A percentile compares a stretch with the other conserved stretches of the same genome.
Evolutionary conservation across 2,113 vertebrate species (phyloP).

Genomic region (Heterotilapia buettikoferi): DNA sequence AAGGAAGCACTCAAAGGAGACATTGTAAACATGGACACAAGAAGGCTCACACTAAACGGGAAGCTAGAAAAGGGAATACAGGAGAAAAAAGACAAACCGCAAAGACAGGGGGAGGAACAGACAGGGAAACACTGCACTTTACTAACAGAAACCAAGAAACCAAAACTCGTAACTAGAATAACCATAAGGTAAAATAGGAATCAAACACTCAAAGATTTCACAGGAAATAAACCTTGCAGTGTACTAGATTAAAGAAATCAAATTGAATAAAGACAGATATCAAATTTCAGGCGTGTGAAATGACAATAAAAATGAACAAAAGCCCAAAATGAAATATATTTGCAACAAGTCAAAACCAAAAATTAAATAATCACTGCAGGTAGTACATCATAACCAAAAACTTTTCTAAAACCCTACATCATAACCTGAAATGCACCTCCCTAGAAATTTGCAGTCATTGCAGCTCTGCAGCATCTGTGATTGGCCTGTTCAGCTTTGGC

Average conservation of each 20-base stretch:
- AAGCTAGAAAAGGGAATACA: not conserved
- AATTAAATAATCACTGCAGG: accelerated
- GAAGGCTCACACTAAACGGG: not conserved
- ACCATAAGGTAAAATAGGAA: not conserved
- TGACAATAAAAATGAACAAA: not conserved
- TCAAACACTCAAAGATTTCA: not conserved
- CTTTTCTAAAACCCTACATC: not conserved
- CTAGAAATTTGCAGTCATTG: not conserved
- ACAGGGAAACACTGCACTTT: not conserved
- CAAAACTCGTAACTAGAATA: not conserved
- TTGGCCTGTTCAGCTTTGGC: accelerated
- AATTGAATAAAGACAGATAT: not conserved
- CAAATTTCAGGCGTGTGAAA: not conserved
- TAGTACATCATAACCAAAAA: not conserved
- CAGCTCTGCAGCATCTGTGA: not conserved
- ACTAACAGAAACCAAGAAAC: not conserved
- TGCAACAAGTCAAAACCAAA: not conserved
- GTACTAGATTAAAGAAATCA: not conserved
- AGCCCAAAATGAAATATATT: not conserved
- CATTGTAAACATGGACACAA: not conserved
- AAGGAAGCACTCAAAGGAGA: not conserved
- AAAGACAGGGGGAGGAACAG: not conserved
- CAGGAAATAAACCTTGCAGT: not conserved
- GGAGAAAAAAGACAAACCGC: not conserved
- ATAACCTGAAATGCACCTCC: not conserved